A percentile compares a stretch with the other conserved stretches of the same genome.
Conservation (phyloP, 2,113 vertebrate genomes). For the Rhodinocichla rosea region DNA sequence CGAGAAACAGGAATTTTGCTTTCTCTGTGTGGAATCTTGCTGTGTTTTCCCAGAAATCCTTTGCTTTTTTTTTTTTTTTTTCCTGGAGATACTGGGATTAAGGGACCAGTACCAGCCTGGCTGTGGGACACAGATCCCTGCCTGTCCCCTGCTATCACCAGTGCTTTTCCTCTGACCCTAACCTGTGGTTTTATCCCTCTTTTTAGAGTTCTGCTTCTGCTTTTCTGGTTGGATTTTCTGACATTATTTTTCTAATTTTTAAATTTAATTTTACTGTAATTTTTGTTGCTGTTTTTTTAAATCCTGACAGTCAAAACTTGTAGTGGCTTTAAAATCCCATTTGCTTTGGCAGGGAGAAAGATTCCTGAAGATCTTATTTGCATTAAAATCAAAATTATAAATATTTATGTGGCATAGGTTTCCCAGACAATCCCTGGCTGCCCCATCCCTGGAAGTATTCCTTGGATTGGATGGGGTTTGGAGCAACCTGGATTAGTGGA, state of each 20-base stretch:
- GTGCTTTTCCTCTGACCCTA: background rate
- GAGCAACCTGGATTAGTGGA: background rate
- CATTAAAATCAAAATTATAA: background rate
- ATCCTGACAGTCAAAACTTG: background rate
- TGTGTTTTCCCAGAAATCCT: background rate
- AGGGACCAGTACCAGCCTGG: background rate
- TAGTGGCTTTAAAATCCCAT: background rate
- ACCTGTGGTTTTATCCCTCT: background rate
- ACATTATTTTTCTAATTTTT: fast-evolving
- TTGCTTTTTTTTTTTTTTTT: fast-evolving
- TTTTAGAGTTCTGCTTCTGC: background rate
- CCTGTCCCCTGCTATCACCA: background rate
- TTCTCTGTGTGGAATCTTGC: fast-evolving
- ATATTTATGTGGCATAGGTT: background rate
- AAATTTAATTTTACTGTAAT: background rate
- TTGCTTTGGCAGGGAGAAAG: fast-evolving
- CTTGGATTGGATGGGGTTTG: background rate
- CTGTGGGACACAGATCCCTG: background rate
- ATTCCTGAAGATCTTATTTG: background rate
- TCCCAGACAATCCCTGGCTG: background rate
- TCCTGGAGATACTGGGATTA: background rate
- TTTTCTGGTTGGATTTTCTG: fast-evolving
- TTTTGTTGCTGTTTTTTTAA: background rate
- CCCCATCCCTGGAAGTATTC: background rate
- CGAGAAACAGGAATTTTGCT: fast-evolving